Evolutionary conservation across 2,797 vertebrate species (phyloP).

Genomic region (Gallirallus australis): DNA sequence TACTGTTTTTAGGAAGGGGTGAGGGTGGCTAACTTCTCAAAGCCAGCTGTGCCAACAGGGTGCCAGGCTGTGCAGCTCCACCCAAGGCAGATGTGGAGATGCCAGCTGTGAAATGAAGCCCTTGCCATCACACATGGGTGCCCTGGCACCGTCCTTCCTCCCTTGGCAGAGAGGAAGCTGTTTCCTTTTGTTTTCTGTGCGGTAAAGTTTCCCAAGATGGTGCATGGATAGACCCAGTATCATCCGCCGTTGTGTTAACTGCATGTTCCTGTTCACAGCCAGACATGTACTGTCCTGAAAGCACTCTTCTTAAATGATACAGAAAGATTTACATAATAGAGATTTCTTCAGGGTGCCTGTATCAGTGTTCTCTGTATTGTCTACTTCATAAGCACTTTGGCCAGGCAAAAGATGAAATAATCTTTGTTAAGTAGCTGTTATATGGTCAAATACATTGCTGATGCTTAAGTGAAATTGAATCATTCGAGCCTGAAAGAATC

Average conservation of each 20-base stretch:
- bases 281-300: neutral
- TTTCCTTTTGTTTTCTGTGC: neutral
- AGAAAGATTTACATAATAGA: neutral
- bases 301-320: neutral
- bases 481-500: neutral
- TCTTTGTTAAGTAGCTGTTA: neutral
- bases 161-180: neutral
- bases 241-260: accelerated
- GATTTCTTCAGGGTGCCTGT: neutral
- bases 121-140: neutral
- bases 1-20: neutral
- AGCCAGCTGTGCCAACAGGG: neutral
- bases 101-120: neutral
- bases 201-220: neutral
- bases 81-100: neutral
- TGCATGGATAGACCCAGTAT: neutral
- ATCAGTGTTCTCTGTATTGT: neutral
- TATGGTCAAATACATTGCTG: neutral
- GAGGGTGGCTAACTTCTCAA: neutral
- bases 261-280: neutral
- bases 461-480: neutral
- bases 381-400: neutral
- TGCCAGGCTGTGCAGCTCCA: neutral
- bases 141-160: neutral
- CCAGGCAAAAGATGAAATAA: neutral